Evolutionary conservation across 2,797 vertebrate species (phyloP).

Genomic region (Astyanax mexicanus): DNA sequence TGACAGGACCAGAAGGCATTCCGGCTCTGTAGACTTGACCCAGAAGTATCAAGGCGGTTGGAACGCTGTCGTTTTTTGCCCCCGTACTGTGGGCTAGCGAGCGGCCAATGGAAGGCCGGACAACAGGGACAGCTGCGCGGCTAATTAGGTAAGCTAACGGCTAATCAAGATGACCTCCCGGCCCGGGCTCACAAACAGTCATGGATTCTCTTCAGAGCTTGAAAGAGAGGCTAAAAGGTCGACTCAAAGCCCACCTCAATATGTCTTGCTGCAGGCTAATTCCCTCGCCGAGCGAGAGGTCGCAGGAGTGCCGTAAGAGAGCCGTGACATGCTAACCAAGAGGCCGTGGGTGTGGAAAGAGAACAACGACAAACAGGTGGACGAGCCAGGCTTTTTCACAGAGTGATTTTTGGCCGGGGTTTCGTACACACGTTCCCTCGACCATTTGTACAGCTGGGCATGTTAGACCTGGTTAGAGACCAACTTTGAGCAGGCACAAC

Average conservation of each 20-base stretch:
- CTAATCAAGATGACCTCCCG: constrained; percentile 34
- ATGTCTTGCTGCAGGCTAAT: constrained; percentile 47
- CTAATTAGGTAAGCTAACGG: constrained; percentile 37
- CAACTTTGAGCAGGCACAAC: constrained; percentile 34
- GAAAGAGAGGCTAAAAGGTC: constrained; percentile 29
- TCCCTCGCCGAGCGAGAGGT: constrained; percentile 46
- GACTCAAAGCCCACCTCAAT: constrained; percentile 8
- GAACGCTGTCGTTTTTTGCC: background rate
- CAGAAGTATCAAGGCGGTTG: constrained; percentile 56
- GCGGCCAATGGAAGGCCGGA: constrained; percentile 3
- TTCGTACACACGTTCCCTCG: constrained; percentile 55
- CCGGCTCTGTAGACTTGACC: constrained; percentile 56
- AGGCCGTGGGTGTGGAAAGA: constrained; percentile 54
- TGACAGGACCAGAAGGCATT: constrained; percentile 63
- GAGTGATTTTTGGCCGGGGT: constrained; percentile 62
- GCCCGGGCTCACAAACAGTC: constrained; percentile 25
- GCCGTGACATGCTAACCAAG: constrained; percentile 31
- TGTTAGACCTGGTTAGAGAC: constrained; percentile 55
- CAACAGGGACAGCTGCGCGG: background rate
- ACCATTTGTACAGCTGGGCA: constrained; percentile 70
- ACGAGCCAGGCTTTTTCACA: constrained; percentile 45
- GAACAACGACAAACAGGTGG: constrained; percentile 47
- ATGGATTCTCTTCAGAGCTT: constrained; percentile 26
- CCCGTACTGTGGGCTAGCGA: background rate
- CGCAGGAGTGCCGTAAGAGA: constrained; percentile 37